Evolutionary conservation across 1,140 invertebrate species (phyloP), one percentile per base, ranked within the genome.

Genomic region (Bacillus rossius): DNA sequence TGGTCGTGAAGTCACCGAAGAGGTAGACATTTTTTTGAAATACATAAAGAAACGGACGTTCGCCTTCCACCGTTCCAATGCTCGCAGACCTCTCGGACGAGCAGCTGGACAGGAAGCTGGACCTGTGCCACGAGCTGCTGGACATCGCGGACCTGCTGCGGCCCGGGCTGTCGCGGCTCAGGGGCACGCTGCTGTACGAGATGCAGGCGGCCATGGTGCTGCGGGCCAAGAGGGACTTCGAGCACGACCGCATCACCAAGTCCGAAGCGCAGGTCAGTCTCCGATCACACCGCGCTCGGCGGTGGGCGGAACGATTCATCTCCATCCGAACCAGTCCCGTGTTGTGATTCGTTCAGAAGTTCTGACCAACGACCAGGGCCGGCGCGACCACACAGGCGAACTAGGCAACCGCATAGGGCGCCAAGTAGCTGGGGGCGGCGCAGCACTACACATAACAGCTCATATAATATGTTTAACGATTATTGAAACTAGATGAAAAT

Each of bases 61-160:
- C 10, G 29, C 10, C 10, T 34, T 34, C 29, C 10, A 34, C 10
- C 10, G 29, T 34, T 34, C 29, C 10, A n/a, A 51, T 62, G 55
- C 62, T 75, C 75, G 13, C 70, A 84, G 84, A 85, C 51, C 64
- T 87, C 0, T 66, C 77, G 4, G 77, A 81, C n/a, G 67, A 77
- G 16, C 66, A 78, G 1, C 63, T 87, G 0, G 71, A 78, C 41
- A 71, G 84, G 13, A 86, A 87, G 70, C 75, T 84, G 25, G 72
- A 81, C 10, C 72, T 88, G 0, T 87, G 85, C 53, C 72, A 82
- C 25, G 84, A 89, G 59, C 68, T 88, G 1, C 63, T 88, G 2
- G 75, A 81, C 47, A 61, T 87, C 34, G 76, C 83, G 8, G 77
- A 84, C 47, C 70, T 79, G 40, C 67, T 89, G 49, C 82, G 84